Percentiles rank a stretch among this genome's conserved stretches.
Conservation (phyloP, 2,888 invertebrate genomes). For the Augochlorella aurata region DNA sequence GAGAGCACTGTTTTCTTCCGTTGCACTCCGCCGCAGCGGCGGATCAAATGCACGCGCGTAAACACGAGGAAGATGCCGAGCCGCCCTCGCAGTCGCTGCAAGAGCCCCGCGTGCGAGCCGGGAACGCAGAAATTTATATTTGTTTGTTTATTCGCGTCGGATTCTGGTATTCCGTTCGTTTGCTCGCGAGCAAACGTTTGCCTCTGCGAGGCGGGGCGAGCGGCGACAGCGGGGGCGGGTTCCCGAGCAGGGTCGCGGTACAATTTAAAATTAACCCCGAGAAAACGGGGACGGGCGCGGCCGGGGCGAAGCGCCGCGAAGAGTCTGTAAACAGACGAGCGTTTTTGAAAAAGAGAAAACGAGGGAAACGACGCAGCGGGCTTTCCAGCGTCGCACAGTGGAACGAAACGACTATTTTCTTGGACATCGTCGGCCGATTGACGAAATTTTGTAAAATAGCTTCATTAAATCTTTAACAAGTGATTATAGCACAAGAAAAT, state of each 20-base stretch:
- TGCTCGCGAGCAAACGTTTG: slow-evolving; percentile 42
- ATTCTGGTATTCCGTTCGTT: slow-evolving; percentile 18
- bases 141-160: slow-evolving; percentile 46
- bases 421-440: too few relatives aligned
- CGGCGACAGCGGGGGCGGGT: not conserved
- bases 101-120: not conserved
- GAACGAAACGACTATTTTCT: too few relatives aligned
- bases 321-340: slow-evolving; percentile 38
- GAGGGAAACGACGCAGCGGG: slow-evolving; percentile 6
- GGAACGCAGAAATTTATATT: slow-evolving; percentile 45
- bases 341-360: not conserved
- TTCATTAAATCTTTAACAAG: too few relatives aligned
- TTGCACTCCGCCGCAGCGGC: not conserved
- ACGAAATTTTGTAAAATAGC: too few relatives aligned
- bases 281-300: slow-evolving; percentile 19
- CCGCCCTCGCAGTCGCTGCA: not conserved
- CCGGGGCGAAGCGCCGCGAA: slow-evolving; percentile 16
- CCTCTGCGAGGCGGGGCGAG: slow-evolving; percentile 17
- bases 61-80: not conserved
- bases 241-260: slow-evolving; percentile 30
- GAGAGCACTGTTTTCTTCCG: not conserved
- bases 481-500: too few relatives aligned
- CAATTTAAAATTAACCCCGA: slow-evolving; percentile 50
- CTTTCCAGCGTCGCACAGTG: not conserved
- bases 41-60: slow-evolving; percentile 4